Conservation (phyloP, 2,888 invertebrate species). For the Marasmarcha lunaedactyla region DNA sequence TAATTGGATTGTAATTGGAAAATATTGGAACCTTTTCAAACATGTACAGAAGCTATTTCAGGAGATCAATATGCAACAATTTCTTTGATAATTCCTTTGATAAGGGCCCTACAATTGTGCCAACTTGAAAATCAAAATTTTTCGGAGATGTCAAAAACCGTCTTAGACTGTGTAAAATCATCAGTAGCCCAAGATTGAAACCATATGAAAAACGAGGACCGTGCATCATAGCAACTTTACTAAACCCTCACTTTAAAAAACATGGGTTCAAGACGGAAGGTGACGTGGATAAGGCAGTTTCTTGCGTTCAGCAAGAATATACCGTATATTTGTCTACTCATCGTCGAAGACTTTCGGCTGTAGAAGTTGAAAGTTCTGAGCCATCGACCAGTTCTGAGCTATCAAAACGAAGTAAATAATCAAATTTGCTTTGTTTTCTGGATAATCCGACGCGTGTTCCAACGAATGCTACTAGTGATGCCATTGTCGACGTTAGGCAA, state of each 20-base stretch:
- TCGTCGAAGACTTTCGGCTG: background rate
- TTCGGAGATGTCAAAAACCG: background rate
- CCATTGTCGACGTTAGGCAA: constrained; percentile 5
- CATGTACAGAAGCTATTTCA: constrained; percentile 7
- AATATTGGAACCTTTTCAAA: constrained; percentile 9
- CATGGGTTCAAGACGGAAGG: constrained; percentile 7
- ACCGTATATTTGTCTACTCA: background rate
- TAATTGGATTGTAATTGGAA: constrained; percentile 4
- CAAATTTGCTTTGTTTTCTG: constrained; percentile 3
- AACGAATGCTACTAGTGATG: constrained; percentile 1
- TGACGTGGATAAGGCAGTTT: constrained; percentile 4
- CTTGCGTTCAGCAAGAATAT: constrained; percentile 5
- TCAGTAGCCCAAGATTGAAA: constrained; percentile 6
- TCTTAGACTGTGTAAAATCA: constrained; percentile 3
- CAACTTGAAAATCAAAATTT: background rate
- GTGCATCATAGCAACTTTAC: constrained; percentile 7
- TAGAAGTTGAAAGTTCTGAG: background rate
- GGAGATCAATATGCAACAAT: constrained; percentile 6
- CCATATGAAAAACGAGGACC: constrained; percentile 7
- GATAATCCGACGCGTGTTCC: background rate
- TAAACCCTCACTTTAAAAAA: constrained; percentile 10
- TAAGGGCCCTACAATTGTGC: constrained; percentile 3
- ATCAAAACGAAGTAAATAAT: constrained; percentile 2
- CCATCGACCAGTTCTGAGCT: background rate
- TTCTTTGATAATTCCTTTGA: constrained; percentile 6